Conservation (phyloP, 1,140 invertebrate genomes). For the Conus ventricosus region DNA sequence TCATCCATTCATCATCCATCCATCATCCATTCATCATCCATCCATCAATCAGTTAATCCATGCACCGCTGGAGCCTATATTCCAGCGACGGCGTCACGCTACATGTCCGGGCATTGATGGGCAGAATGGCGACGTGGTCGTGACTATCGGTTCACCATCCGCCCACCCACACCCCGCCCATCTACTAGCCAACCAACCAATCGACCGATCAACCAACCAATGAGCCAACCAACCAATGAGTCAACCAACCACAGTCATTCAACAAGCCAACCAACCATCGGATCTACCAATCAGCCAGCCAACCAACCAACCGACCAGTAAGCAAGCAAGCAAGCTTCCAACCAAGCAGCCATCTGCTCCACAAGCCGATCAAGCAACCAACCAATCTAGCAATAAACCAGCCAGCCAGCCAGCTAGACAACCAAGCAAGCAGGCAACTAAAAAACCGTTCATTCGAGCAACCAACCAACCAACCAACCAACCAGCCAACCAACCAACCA, state of each 20-base stretch:
- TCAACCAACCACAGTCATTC: background rate
- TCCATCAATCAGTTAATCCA: too few species aligned
- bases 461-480: background rate
- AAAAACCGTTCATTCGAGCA: background rate
- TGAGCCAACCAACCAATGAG: too few species aligned
- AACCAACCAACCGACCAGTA: background rate
- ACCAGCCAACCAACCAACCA: too few species aligned
- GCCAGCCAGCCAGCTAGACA: background rate
- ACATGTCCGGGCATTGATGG: too few species aligned
- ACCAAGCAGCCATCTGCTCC: background rate
- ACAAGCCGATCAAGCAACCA: background rate
- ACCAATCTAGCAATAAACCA: background rate
- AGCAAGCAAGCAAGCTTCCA: background rate
- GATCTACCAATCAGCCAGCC: background rate
- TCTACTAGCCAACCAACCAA: too few species aligned
- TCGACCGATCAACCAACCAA: too few species aligned
- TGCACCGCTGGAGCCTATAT: too few species aligned
- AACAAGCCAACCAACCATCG: background rate
- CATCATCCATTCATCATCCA: too few species aligned
- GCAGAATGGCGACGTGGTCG: too few species aligned
- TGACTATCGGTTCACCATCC: slow-evolving; percentile 48
- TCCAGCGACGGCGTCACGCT: too few species aligned
- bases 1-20: too few species aligned
- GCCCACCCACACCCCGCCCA: background rate
- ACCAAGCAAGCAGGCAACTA: too few species aligned